Conservation (phyloP, 1,140 invertebrate species). For the Drosophila nannoptera region DNA sequence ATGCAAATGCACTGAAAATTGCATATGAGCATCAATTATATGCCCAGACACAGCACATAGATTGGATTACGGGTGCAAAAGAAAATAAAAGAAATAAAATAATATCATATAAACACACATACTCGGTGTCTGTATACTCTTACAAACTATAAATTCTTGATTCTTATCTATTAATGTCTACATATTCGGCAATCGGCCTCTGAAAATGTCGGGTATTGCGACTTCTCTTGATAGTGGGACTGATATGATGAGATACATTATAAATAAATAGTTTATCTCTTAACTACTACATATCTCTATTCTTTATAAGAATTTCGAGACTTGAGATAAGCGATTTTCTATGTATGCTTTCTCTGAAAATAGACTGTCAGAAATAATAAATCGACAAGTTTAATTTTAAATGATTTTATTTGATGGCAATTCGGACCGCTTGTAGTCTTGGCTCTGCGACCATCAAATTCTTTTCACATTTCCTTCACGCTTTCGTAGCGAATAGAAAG, state of each 20-base stretch:
- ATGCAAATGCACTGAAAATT: conserved; percentile 71
- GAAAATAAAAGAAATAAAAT: neutral
- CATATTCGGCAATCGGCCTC: no score
- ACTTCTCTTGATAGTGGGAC: no score
- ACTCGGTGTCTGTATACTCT: conserved; percentile 1
- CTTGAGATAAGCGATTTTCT: no score
- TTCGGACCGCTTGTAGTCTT: conserved; percentile 52
- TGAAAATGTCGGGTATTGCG: no score
- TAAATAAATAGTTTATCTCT: neutral
- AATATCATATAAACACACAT: neutral
- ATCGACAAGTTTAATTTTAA: no score
- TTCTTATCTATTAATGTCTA: neutral
- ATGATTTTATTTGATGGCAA: conserved; percentile 5
- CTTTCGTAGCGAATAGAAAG: no score
- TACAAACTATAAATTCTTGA: neutral
- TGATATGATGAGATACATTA: neutral
- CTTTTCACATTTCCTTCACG: neutral
- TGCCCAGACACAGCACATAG: conserved; percentile 35
- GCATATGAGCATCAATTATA: conserved; percentile 60
- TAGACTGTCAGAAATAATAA: no score
- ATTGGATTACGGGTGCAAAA: conserved; percentile 29
- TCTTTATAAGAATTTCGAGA: no score
- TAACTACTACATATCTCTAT: conserved; percentile 3
- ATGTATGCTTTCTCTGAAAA: no score
- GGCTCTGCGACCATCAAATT: conserved; percentile 45